phyloP scores from a whole-genome alignment of 92 coral and sea anemone genomes.

The Palythoa grandiflora region DNA sequence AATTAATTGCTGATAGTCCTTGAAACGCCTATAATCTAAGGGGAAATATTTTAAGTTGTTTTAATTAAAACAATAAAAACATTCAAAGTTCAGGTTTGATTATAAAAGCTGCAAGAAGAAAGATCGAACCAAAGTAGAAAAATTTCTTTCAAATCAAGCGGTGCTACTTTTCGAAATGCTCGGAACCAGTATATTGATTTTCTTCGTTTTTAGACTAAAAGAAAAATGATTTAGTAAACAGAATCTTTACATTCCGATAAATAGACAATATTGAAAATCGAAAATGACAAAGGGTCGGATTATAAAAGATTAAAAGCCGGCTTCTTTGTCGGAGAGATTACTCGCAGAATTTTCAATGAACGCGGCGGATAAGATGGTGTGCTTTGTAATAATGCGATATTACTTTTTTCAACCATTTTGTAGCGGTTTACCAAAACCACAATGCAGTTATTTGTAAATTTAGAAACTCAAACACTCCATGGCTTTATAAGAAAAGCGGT shows the following conservation, averaged over 20 bases:
- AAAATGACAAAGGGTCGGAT: slow-evolving; percentile 23
- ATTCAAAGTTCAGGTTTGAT: too few relatives aligned
- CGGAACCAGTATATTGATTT: background rate
- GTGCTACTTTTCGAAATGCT: background rate
- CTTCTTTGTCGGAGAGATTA: slow-evolving; percentile 40
- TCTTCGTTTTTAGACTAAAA: background rate
- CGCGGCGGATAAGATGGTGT: slow-evolving; percentile 10
- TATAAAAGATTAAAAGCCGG: slow-evolving; percentile 29
- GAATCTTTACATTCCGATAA: slow-evolving; percentile 53
- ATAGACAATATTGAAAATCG: background rate
- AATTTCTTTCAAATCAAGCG: background rate
- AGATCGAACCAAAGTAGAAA: background rate
- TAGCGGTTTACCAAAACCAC: background rate
- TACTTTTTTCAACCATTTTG: background rate
- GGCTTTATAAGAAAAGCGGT: slow-evolving; percentile 1
- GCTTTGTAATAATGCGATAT: slow-evolving; percentile 15
- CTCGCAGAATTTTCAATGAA: background rate
- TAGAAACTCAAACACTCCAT: background rate
- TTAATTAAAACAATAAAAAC: too few relatives aligned
- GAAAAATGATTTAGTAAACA: slow-evolving; percentile 28
- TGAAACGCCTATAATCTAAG: too few relatives aligned
- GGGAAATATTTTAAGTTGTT: too few relatives aligned
- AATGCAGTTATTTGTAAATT: background rate
- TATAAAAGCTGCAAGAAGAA: too few relatives aligned
- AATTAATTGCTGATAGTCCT: too few relatives aligned